Base-by-base conservation (phyloP, 1,140 invertebrate species). In the Macrobrachium rosenbergii region DNA sequence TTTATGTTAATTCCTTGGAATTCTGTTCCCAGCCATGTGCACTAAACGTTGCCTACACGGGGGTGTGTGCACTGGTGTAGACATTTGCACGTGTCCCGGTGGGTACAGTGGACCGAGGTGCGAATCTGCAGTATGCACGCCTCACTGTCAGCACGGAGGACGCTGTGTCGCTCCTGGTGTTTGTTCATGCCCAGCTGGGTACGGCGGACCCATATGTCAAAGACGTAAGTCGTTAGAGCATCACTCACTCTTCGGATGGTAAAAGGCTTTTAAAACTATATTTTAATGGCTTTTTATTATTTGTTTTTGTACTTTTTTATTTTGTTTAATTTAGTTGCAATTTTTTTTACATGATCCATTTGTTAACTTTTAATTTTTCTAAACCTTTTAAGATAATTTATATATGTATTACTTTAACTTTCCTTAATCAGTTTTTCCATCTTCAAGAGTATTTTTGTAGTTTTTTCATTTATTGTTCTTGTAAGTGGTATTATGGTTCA, bases 161-260 rank as follows among this genome's bases (percentile, higher is more conserved):
- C n/a, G n/a, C 17, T 87, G 85, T 21, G 85, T 87, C 19, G 85
- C 85, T 17, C 85, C 85, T 12, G 85, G 69, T 11, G 85, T 87
- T 45, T 87, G 85, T 60, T 87, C 85, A 69, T 87, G 85, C 60
- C n/a, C 85, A 14, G 12, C 59, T 11, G 85, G 85, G 12, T 87
- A 87, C 58, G 84, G 84, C 7, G 84, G 84, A 0, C 19, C 84
- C 19, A 43, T 67, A 58, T 87, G 84, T 28, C 77, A 87, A 37
- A 17, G 77, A 87, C 84, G 84, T 87, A 69, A 87, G 84, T 86
- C 17, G 28, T 37, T 37, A 37, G 28, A 37, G 28, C 28, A 37
- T 37, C 28, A 37, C 1, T 37, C 28, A 37, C 28, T 37, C 28
- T 3, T 37, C 28, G 28, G 28, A 37, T 37, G 28, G 3, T 37